Base-by-base conservation (phyloP, 2,888 invertebrate species). In the Mimachlamys varia region DNA sequence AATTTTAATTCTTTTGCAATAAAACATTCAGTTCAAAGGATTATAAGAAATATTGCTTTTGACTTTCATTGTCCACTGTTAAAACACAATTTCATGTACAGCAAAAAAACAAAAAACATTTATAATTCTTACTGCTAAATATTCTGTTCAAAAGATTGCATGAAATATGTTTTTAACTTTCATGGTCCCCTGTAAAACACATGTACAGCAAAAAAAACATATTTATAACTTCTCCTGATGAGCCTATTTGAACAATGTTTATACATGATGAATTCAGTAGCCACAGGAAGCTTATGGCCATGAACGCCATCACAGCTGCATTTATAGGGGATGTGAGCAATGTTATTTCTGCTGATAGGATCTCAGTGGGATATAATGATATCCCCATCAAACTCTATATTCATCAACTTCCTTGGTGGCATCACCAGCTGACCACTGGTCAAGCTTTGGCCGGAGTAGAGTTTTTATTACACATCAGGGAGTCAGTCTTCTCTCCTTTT, bases 331-430 rank as follows among this genome's bases (percentile, higher is more conserved):
- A 33, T 33, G 15, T 76, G 76, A 76, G 33, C 15, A 27, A 27
- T 76, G 33, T 33, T 27, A 27, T 27, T 33, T 3, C 33, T 27
- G 33, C 13, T 27, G 33, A 76, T 12, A 12, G 76, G 33, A 33
- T 76, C 76, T 2, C 76, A 13, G 33, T 76, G 76, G 76, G 27
- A 76, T 58, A 58, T 53, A 19, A 53, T 53, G 15, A 53, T 58
- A 58, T n/a, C 58, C 7, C 58, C 58, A 58, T 58, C n/a, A 22
- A 58, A 58, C 22, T 58, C 22, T 58, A 58, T 76, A 76, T 76
- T 33, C 27, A 76, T 76, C 76, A 27, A 7, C 76, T 76, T 76
- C 76, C 76, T 76, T 76, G 76, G 76, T 76, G 76, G 76, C 62
- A n/a, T 22, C 7, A 58, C 27, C 62, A 76, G 76, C 76, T 76